Evolutionary conservation across 1,140 invertebrate genomes (phyloP).

Genomic region (Pogonomyrmex barbatus): DNA sequence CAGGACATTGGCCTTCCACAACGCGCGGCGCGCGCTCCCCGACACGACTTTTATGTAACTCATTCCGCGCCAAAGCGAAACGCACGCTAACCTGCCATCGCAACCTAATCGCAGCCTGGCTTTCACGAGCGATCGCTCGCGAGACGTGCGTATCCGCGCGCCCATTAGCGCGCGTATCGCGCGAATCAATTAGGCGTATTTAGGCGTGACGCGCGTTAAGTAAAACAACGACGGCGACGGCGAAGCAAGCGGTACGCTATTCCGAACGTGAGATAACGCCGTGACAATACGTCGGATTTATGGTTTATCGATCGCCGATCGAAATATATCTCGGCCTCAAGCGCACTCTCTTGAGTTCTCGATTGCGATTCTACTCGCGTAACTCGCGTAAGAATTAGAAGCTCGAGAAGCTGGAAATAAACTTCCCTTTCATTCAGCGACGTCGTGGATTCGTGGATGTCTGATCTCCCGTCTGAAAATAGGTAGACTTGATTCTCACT

Average conservation of each 20-base stretch:
- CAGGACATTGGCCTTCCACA: constrained; percentile 84
- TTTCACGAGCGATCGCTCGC: constrained; percentile 43
- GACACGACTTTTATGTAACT: constrained; percentile 80
- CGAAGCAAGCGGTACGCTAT: not conserved
- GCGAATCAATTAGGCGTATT: constrained; percentile 26
- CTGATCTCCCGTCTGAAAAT: not conserved
- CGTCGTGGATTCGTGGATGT: not conserved
- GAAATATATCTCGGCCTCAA: not conserved
- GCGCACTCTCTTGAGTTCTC: not conserved
- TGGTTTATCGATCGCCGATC: not conserved
- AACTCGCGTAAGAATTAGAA: constrained; percentile 20
- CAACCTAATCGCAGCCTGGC: constrained; percentile 27
- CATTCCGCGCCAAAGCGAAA: constrained; percentile 73
- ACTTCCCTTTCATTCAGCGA: not conserved
- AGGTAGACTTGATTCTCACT: not conserved
- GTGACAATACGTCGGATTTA: not conserved
- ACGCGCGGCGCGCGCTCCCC: constrained; percentile 65
- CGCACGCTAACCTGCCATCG: constrained; percentile 71
- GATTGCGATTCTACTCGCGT: not conserved
- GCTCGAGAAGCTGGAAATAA: not conserved
- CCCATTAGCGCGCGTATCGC: not conserved
- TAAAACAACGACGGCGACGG: not conserved
- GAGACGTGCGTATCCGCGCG: not conserved
- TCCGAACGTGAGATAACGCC: constrained; percentile 18
- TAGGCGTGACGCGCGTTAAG: not conserved